These are phyloP conservation scores for Bombus huntii DNA, from an alignment of 1,140 invertebrate species.

Conservation along the genomic window DNA sequence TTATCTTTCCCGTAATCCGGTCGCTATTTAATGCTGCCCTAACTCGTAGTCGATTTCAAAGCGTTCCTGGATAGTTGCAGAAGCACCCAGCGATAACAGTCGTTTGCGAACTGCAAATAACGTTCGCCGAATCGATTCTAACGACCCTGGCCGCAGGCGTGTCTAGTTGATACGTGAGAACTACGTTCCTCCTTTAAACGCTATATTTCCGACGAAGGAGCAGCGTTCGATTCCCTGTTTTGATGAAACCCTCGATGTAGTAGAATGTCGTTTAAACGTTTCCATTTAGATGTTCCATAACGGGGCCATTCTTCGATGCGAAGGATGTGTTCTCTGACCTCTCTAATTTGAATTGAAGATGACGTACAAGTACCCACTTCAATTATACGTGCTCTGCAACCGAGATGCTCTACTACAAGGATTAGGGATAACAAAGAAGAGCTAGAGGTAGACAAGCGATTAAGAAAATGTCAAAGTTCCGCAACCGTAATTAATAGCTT, in stretches of 20 bases:
- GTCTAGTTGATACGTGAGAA: not conserved
- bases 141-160: not conserved
- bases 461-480: not conserved
- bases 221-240: not conserved
- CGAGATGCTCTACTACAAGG: no score
- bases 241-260: not conserved
- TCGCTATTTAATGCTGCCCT: not conserved
- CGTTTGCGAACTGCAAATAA: slow-evolving; percentile 23
- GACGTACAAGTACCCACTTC: not conserved
- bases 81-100: not conserved
- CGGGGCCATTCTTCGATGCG: not conserved
- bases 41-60: not conserved
- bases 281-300: not conserved
- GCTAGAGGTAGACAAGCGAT: not conserved
- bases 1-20: not conserved
- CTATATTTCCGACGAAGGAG: not conserved
- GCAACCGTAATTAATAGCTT: no score
- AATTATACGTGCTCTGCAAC: not conserved
- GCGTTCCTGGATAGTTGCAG: not conserved
- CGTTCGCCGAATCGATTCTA: slow-evolving; percentile 32
- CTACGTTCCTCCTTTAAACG: not conserved
- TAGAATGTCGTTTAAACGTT: not conserved
- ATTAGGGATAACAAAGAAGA: not conserved
- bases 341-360: not conserved
- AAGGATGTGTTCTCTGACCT: not conserved